phyloP scores from a whole-genome alignment of 2,888 invertebrate genomes.

The Gari tellinella region DNA sequence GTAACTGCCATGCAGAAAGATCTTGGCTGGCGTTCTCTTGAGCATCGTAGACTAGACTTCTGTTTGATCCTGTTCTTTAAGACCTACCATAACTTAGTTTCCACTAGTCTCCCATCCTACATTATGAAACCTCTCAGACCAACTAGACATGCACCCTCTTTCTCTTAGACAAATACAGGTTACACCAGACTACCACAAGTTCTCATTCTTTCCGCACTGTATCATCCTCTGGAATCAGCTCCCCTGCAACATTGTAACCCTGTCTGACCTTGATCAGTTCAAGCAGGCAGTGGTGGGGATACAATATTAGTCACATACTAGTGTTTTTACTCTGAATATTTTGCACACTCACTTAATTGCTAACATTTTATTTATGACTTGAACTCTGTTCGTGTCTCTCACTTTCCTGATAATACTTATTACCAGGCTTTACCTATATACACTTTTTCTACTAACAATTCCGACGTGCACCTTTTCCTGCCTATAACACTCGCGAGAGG shows the following conservation, averaged over 20 bases:
- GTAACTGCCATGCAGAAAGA: constrained; percentile 19
- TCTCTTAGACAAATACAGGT: constrained; percentile 16
- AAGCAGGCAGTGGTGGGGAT: constrained; percentile 8
- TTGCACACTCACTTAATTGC: constrained; percentile 1
- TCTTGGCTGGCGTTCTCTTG: constrained; percentile 16
- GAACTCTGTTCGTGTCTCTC: not conserved
- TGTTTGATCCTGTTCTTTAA: constrained; percentile 16
- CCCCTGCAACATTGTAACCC: constrained; percentile 7
- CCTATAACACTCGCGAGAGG: constrained; percentile 12
- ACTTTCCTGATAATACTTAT: not conserved
- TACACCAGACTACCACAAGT: constrained; percentile 12
- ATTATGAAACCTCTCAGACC: not conserved
- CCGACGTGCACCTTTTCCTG: constrained; percentile 14
- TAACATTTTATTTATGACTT: constrained; percentile 6
- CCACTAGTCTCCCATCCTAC: constrained; percentile 2
- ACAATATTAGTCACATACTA: constrained; percentile 2
- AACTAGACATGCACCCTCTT: constrained; percentile 26
- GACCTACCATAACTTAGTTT: constrained; percentile 11
- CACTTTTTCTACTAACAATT: not conserved
- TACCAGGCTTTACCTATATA: not conserved
- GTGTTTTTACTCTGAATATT: constrained; percentile 1
- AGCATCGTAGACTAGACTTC: constrained; percentile 8
- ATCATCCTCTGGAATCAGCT: constrained; percentile 11
- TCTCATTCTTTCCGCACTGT: constrained; percentile 3
- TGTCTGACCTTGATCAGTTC: constrained; percentile 13